A percentile compares a stretch with the other conserved stretches of the same genome.
These are phyloP conservation scores for Mus spretus DNA, from an alignment of 2,797 vertebrate species.

Conservation along the genomic window DNA sequence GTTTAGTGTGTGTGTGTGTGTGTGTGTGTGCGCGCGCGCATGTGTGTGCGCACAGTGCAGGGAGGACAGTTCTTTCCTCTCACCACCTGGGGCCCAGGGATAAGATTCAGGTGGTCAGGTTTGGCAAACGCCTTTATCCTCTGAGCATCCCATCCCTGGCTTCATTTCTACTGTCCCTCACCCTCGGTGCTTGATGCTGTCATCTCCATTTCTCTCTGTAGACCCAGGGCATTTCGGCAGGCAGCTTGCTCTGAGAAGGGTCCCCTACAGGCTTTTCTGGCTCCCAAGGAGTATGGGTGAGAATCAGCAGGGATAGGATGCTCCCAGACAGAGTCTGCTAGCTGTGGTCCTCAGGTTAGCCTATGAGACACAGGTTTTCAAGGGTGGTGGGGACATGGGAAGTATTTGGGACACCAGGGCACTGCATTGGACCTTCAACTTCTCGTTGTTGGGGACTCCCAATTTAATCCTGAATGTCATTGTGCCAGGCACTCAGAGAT, in stretches of 20 bases:
- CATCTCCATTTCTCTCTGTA: neutral
- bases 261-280: neutral
- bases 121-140: neutral
- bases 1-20: neutral
- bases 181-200: neutral
- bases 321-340: neutral
- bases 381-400: neutral
- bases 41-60: no score
- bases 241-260: neutral
- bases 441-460: neutral
- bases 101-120: neutral
- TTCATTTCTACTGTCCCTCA: neutral
- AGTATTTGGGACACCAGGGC: neutral
- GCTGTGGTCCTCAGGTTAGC: neutral
- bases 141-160: neutral
- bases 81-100: no score
- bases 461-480: neutral
- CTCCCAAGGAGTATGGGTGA: neutral
- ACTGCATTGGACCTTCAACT: neutral
- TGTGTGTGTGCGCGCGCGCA: no score
- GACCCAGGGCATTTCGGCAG: neutral
- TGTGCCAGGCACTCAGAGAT: neutral
- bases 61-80: neutral
- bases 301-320: neutral
- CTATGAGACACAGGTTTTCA: neutral